phyloP scores from a whole-genome alignment of 2,113 vertebrate species.

The Festucalex cinctus region DNA sequence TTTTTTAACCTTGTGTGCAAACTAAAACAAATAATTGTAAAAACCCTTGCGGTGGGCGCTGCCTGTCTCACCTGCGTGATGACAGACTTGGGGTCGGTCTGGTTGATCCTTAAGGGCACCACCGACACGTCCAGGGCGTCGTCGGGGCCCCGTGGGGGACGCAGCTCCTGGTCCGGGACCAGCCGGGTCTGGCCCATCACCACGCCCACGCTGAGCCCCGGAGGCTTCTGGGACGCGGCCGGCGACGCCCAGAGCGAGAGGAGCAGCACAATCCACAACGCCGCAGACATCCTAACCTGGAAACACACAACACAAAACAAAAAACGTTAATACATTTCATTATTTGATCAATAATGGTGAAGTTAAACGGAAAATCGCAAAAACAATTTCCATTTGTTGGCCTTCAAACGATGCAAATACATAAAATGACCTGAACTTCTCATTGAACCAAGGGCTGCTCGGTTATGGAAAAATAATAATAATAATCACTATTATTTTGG shows the following conservation, averaged over 20 bases:
- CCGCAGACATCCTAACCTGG: conserved; percentile 79
- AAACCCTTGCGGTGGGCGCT: too few relatives aligned
- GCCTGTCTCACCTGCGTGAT: conserved; percentile 63
- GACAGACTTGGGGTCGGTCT: conserved; percentile 87
- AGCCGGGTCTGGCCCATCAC: conserved; percentile 85
- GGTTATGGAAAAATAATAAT: too few relatives aligned
- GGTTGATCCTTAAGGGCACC: conserved; percentile 85
- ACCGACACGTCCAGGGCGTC: conserved; percentile 81
- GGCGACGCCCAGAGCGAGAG: conserved; percentile 76
- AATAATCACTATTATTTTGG: too few relatives aligned
- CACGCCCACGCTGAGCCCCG: conserved; percentile 87
- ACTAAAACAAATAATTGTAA: too few relatives aligned
- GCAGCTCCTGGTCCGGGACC: conserved; percentile 81
- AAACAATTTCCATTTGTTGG: too few relatives aligned
- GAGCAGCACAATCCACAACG: conserved; percentile 84
- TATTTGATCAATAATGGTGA: too few relatives aligned
- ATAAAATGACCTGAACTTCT: too few relatives aligned
- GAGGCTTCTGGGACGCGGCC: conserved; percentile 80
- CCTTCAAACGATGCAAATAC: too few relatives aligned
- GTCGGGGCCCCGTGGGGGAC: conserved; percentile 79
- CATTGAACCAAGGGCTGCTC: too few relatives aligned
- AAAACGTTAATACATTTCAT: not conserved
- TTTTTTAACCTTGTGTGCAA: too few relatives aligned
- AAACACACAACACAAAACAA: conserved; percentile 23
- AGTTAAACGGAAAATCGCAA: too few relatives aligned